Evolutionary conservation across 1,140 invertebrate species (phyloP).

Genomic region (Magallana ariakensis): DNA sequence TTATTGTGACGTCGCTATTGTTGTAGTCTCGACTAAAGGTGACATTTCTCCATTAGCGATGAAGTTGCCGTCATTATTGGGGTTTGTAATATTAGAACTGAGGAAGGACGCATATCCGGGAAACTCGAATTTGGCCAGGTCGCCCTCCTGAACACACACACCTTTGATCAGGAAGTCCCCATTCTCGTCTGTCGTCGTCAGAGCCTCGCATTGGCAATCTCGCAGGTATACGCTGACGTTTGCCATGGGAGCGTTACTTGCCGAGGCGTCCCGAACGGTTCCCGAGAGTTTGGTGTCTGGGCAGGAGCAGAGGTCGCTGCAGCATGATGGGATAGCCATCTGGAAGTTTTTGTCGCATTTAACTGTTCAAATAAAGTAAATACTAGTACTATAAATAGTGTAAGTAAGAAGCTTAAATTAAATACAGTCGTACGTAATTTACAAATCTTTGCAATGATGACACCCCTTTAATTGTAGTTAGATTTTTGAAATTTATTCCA

Average conservation of each 20-base stretch:
- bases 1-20: background rate
- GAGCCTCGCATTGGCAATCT: background rate
- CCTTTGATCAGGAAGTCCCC: conserved; percentile 4
- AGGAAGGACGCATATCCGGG: background rate
- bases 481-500: no score
- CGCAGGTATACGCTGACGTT: conserved; percentile 15
- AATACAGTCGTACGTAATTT: no score
- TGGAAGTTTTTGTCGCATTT: conserved; percentile 37
- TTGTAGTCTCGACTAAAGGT: background rate
- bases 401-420: no score
- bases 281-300: background rate
- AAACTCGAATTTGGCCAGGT: background rate
- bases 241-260: background rate
- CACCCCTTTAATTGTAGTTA: no score
- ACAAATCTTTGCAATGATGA: no score
- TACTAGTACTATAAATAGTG: no score
- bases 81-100: background rate
- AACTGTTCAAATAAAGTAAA: background rate
- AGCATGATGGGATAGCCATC: conserved; percentile 6
- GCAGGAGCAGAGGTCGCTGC: background rate
- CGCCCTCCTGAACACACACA: conserved; percentile 4
- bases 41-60: background rate
- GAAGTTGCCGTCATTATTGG: background rate
- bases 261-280: background rate
- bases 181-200: background rate